Evolutionary conservation across 2,888 invertebrate species (phyloP).

Genomic region (Polydesmus complanatus): DNA sequence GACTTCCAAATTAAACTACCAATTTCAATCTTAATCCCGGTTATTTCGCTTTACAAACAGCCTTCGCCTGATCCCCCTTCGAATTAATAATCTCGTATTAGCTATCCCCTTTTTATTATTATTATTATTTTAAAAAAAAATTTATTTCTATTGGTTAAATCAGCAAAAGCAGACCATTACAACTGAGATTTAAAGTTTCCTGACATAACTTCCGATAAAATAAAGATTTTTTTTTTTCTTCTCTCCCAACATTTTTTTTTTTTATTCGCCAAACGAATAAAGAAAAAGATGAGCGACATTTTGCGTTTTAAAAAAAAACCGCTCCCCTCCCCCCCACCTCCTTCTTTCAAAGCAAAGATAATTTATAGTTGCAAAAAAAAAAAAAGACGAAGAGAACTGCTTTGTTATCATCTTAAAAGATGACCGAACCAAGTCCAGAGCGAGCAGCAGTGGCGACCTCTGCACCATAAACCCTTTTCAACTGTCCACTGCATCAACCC

Average conservation of each 20-base stretch:
- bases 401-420: background rate
- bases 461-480: background rate
- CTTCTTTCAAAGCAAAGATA: background rate
- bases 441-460: background rate
- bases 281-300: background rate
- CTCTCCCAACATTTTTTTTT: too few relatives aligned
- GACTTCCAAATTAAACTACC: too few relatives aligned
- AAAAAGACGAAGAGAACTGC: background rate
- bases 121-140: too few relatives aligned
- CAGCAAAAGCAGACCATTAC: background rate
- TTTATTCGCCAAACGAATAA: background rate
- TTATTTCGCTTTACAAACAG: background rate
- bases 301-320: too few relatives aligned
- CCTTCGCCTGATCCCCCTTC: background rate
- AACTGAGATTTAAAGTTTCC: background rate
- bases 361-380: background rate
- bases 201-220: background rate
- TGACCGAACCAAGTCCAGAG: background rate
- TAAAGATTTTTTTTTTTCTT: background rate
- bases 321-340: too few relatives aligned
- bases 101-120: background rate
- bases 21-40: too few relatives aligned
- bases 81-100: background rate
- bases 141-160: background rate
- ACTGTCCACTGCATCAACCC: too few relatives aligned